Evolutionary conservation across 1,140 invertebrate genomes (phyloP), one percentile per base, ranked within the genome.

Genomic region (Trissolcus basalis): DNA sequence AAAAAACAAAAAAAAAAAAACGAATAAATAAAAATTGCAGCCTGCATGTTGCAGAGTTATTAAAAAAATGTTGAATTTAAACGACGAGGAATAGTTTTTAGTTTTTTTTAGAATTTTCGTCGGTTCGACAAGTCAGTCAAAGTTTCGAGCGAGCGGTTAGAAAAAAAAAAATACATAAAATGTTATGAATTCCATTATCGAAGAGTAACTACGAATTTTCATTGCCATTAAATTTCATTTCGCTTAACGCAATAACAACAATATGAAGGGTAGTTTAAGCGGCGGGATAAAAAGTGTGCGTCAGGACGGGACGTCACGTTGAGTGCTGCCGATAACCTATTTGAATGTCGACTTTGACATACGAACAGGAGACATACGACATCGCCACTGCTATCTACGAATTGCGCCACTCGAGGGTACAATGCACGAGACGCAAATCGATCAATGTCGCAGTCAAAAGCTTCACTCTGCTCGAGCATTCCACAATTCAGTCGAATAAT

Each of bases 301-400:
- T 51, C 59, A 50, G 54, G 59, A 59, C 60, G 59, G 69, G 64
- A 32, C 70, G 64, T 69, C 70, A 69, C 11, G 60, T 61, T 64
- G 76, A 73, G 54, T 70, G 76, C 55, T 56, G 64, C 65, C 64
- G 69, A 78, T 78, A 78, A 69, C 64, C 64, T 65, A 78, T 73
- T 78, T 60, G 75, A 78, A 73, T 65, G 75, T 78, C 69, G 75
- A 78, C 75, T 78, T 73, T 73, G 69, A 78, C 75, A 78, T 78
- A 61, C 59, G 59, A 63, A 68, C 73, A 78, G 73, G 75, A 60
- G 69, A 69, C 64, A 73, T 73, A 64, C 75, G 75, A 72, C 69
- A 77, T 77, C 64, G 69, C 58, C 68, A 72, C 48, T 73, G 14
- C 64, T 73, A 70, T 78, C 75, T 72, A 59, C 75, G 68, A 77